phyloP scores from a whole-genome alignment of 2,113 vertebrate species.

The Gopherus evgoodei region DNA sequence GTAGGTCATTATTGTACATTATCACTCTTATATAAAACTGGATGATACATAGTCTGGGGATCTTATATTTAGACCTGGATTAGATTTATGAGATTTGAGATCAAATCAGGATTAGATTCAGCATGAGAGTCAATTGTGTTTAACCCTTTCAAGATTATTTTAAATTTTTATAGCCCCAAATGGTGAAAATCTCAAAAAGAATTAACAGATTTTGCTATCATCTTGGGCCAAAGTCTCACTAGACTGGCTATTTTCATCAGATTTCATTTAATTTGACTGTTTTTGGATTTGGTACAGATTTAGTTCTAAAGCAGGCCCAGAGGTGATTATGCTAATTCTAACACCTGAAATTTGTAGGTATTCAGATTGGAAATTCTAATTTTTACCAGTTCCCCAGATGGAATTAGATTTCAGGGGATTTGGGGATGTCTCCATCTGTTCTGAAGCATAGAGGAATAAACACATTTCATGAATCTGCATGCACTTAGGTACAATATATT shows the following conservation, averaged over 20 bases:
- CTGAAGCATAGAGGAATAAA: not conserved
- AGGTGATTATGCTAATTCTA: not conserved
- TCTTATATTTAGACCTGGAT: not conserved
- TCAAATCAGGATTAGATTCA: not conserved
- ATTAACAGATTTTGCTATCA: not conserved
- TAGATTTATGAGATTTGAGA: not conserved
- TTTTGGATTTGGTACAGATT: not conserved
- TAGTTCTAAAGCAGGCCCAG: not conserved
- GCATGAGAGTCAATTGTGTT: not conserved
- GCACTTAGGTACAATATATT: not conserved
- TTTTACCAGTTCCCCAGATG: not conserved
- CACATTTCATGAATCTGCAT: not conserved
- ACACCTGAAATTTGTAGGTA: not conserved
- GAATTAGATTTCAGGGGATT: not conserved
- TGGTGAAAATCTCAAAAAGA: not conserved
- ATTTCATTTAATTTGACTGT: not conserved
- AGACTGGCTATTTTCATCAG: not conserved
- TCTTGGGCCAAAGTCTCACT: not conserved
- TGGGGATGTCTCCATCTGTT: not conserved
- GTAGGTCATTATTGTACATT: not conserved
- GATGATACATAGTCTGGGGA: not conserved
- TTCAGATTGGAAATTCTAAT: not conserved
- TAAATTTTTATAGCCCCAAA: not conserved
- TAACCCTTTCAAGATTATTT: not conserved
- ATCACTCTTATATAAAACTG: not conserved